Base-by-base conservation (phyloP, 1,140 invertebrate genomes). In the Drosophila virilis region DNA sequence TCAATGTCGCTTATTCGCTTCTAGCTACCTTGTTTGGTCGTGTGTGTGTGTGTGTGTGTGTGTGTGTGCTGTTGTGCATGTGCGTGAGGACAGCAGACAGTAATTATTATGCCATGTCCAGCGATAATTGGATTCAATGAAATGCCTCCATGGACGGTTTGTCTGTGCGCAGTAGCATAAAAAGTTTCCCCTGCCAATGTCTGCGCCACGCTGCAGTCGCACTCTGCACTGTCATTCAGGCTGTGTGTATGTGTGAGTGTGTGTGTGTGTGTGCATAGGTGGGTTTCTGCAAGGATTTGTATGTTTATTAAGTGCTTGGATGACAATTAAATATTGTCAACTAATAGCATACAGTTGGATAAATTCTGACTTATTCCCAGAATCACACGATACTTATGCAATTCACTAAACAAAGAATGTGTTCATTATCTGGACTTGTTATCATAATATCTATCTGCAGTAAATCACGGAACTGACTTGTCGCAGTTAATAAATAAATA, bases 21-120 rank as follows among this genome's bases (percentile, higher is more conserved):
- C 69, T 17, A 71, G 85, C 85, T 76, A 79, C 81, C 78, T 90
- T 90, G 81, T 78, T 58, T 70, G 54, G 72, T 55, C 65, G 57
- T 10, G 22, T 48, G 69, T 35, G 42, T 65, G 55, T 43, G 17
- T 37, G 9, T 64, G 37, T 32, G 45, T 12, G 38, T 62, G 57
- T 38, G 42, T 33, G 35, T 35, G 38, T 55, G 55, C 67, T 33
- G 43, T 9, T 71, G 60, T 57, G 70, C 40, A 22, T 68, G 58
- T 58, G 73, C 52, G 60, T 69, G 38, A 45, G 75, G 59, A 58
- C 66, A 73, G 73, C 66, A 88, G 88, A 90, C 88, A 88, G 88
- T 90, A 88, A 91, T 90, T 91, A 91, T 90, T 78, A 84, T 91
- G 75, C 82, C 82, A 90, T 91, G 83, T 83, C 79, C 88, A 90